A percentile compares a stretch with the other conserved stretches of the same genome.
Evolutionary conservation across 2,113 vertebrate genomes (phyloP).

Genomic region (Pomatostomus ruficeps): DNA sequence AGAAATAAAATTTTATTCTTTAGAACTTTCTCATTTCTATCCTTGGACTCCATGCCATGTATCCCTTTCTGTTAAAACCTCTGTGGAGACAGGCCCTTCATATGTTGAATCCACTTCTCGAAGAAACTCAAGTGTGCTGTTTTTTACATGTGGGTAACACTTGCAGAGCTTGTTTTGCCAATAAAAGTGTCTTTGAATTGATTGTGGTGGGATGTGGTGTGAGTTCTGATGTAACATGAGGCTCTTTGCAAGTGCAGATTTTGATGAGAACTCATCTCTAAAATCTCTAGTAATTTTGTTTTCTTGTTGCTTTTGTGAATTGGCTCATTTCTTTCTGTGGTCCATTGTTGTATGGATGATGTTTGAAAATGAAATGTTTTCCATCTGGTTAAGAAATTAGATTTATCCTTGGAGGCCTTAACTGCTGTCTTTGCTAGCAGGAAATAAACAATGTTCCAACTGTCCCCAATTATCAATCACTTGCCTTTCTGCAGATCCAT

Average conservation of each 20-base stretch:
- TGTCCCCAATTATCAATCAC: not conserved
- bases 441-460: slow-evolving; percentile 7
- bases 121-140: not conserved
- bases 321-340: slow-evolving; percentile 9
- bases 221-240: slow-evolving; percentile 1
- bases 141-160: slow-evolving; percentile 37
- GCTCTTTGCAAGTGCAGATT: slow-evolving; percentile 1
- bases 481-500: not conserved
- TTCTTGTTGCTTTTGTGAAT: slow-evolving; percentile 38
- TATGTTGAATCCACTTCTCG: not conserved
- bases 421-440: slow-evolving; percentile 16
- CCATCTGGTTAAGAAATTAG: slow-evolving; percentile 26
- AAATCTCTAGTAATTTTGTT: slow-evolving; percentile 30
- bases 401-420: slow-evolving; percentile 10
- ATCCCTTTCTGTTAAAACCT: not conserved
- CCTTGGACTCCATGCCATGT: not conserved
- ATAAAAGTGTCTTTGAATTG: slow-evolving; percentile 34
- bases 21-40: not conserved
- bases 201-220: slow-evolving; percentile 8
- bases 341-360: not conserved
- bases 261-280: not conserved
- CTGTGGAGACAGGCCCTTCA: not conserved
- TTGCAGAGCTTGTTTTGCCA: slow-evolving; percentile 48
- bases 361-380: slow-evolving; percentile 37
- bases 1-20: not conserved